Base-by-base conservation (phyloP, 1,140 invertebrate genomes). In the Camponotus pennsylvanicus region DNA sequence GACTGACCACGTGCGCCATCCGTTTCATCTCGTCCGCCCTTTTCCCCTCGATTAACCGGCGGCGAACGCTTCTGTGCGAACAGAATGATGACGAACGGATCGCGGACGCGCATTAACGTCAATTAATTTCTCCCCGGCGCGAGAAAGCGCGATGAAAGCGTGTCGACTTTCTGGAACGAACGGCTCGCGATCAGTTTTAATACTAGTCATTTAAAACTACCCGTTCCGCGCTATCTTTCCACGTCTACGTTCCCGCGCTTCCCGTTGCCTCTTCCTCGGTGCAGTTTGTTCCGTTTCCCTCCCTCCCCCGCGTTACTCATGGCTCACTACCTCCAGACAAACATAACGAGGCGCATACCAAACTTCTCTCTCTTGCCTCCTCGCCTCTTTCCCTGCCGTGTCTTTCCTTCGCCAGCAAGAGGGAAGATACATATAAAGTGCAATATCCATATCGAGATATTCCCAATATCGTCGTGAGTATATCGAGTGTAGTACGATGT, bases 361-460 rank as follows among this genome's bases (percentile, higher is more conserved):
- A 63, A 63, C 34, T 71, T 42, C 49, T 61, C 27, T 15, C 42
- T 13, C 59, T 45, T 27, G 32, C 69, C 21, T 37, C 21, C 15
- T 34, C 42, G n/a, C 37, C n/a, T 15, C 15, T 18, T 27, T 13
- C 5, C 37, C 9, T 8, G 52, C 75, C 9, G 15, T 34, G 13
- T 45, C 55, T 34, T 79, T 37, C 83, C 42, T 42, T 79, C 42
- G 64, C 42, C 21, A 32, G 27, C 34, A 18, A 9, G 45, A 27
- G 40, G 11, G n/a, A 75, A 86, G 45, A 63, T 85, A 87, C 71
- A 83, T 75, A 49, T 79, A 88, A 89, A 59, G 77, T 49, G 75
- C 86, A 66, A 85, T 86, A 90, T 90, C 89, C 73, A 80, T 89
- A 86, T 89, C 85, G 83, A 70, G 67, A 87, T 82, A 86, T 73